Base-by-base conservation (phyloP, 2,113 vertebrate species). In the Poecile atricapillus region DNA sequence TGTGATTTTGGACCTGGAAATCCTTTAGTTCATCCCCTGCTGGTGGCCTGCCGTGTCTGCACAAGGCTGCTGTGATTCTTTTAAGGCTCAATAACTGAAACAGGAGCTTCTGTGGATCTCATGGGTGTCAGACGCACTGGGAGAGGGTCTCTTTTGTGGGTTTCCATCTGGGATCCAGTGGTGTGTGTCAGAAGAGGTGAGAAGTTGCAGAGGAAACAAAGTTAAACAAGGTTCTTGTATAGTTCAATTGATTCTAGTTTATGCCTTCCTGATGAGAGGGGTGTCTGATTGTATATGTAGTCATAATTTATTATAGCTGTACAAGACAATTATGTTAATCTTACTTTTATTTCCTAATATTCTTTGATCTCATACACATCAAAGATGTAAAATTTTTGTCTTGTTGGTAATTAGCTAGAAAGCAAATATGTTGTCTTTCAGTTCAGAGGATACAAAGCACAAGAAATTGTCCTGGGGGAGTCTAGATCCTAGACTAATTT, bases 301-400 rank as follows among this genome's bases (percentile, higher is more conserved):
- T 78, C 83, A 81, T 91, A 86, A 92, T 94, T 96, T 94, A 92
- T 96, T 93, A 89, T 89, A 89, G 80, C 94, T 92, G 86, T 87
- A 78, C 91, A 87, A 93, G 94, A 96, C 93, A 93, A 95, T 97
- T 96, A 96, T 96, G 95, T 95, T 94, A 94, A 92, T 97, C 86
- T 93, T 88, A 86, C 88, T 97, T 96, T 93, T 95, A 96, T 95
- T 96, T 97, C 90, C 95, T 96, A 92, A 93, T 95, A 92, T 80
- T 96, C 95, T 97, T 97, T 97, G 92, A 96, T 97, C 96, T 97
- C 60, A 15, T 71, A 47, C 76, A 92, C 91, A 97, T 97, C 95
- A 97, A 97, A 97, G 95, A 92, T 91, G 47, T 87, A 95, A 95
- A 96, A 94, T 95, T 96, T 96, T 83, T 89, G 91, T 89, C 92